Evolutionary conservation across 2,888 invertebrate genomes (phyloP).

Genomic region (Pheosia gnoma): DNA sequence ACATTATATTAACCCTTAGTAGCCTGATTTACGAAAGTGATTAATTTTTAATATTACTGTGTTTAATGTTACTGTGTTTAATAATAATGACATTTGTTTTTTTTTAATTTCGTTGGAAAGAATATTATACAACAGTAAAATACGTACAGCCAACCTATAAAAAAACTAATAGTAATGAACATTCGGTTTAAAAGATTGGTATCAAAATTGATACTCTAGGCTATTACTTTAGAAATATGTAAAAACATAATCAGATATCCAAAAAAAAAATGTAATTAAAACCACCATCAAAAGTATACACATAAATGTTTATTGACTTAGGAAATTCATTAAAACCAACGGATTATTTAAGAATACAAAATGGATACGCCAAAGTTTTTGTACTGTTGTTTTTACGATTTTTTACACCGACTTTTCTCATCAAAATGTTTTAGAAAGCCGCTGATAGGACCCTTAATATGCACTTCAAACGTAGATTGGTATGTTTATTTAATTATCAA

Average conservation of each 20-base stretch:
- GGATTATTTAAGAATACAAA: conserved; percentile 40
- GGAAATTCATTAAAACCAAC: conserved; percentile 37
- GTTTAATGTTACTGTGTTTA: no score
- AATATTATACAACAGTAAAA: no score
- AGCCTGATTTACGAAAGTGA: no score
- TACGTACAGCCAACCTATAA: no score
- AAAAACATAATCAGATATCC: conserved; percentile 2
- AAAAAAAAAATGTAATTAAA: conserved; percentile 15
- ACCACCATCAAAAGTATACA: conserved; percentile 19
- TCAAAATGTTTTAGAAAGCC: conserved; percentile 41
- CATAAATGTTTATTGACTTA: conserved; percentile 19
- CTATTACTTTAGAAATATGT: no score
- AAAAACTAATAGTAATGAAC: no score
- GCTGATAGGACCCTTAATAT: conserved; percentile 44
- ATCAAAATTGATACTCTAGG: no score
- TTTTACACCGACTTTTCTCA: conserved; percentile 44
- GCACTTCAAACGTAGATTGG: conserved; percentile 26
- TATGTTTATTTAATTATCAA: conserved; percentile 38
- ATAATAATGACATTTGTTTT: no score
- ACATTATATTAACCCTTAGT: no score
- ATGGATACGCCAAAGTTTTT: conserved; percentile 39
- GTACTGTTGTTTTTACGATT: conserved; percentile 46
- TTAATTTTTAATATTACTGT: no score
- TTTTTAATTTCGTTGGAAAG: no score
- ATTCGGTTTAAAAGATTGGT: no score